Evolutionary conservation across 2,797 vertebrate species (phyloP).

Genomic region (Schizopygopsis malacanthus): DNA sequence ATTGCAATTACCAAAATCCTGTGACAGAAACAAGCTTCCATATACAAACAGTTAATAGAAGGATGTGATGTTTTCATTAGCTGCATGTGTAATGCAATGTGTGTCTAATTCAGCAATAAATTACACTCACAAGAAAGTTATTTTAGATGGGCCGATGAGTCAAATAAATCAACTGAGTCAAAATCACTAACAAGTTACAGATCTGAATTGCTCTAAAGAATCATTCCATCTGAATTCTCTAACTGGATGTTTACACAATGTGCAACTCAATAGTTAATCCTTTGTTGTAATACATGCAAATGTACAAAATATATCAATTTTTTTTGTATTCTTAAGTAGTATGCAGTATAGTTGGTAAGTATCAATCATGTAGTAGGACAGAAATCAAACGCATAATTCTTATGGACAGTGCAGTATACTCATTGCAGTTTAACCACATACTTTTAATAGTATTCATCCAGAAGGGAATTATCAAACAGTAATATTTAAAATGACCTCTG

Average conservation of each 20-base stretch:
- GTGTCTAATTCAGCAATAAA: neutral
- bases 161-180: neutral
- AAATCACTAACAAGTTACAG: neutral
- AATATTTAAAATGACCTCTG: constrained; percentile 1
- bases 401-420: neutral
- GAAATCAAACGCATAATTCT: neutral
- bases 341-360: no score
- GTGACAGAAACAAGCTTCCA: neutral
- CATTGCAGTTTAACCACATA: neutral
- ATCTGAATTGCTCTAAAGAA: neutral
- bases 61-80: neutral
- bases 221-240: neutral
- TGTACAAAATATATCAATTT: neutral
- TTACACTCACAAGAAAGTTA: neutral
- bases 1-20: neutral
- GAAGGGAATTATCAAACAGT: neutral
- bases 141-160: neutral
- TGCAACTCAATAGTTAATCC: neutral
- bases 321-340: no score
- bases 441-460: neutral
- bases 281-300: neutral
- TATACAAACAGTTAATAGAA: neutral
- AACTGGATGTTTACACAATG: neutral
- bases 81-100: neutral
- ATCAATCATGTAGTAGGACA: no score